phyloP scores from a whole-genome alignment of 2,113 vertebrate genomes.

The Sapajus apella region DNA sequence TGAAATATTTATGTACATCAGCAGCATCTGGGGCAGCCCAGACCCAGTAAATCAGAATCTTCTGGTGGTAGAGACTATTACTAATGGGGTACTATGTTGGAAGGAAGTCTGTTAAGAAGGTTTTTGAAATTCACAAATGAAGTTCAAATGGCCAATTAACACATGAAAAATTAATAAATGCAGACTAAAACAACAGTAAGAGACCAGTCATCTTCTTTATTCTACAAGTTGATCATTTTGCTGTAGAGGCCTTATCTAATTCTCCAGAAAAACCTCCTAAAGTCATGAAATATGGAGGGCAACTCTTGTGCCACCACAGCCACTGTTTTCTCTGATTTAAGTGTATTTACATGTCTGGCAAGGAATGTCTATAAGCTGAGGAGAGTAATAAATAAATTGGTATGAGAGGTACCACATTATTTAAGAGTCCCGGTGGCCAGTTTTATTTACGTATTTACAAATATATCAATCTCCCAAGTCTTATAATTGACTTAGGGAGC shows the following conservation, averaged over 20 bases:
- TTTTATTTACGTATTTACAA: conserved; percentile 26
- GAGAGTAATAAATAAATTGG: conserved; percentile 18
- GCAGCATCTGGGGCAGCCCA: background rate
- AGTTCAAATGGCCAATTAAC: background rate
- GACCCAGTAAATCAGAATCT: background rate
- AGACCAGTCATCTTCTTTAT: background rate
- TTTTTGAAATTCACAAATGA: background rate
- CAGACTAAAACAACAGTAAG: background rate
- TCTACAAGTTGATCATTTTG: background rate
- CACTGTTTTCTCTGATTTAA: background rate
- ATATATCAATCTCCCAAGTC: background rate
- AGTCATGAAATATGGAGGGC: background rate
- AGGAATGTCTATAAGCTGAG: background rate
- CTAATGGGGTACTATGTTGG: background rate
- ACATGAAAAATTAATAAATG: background rate
- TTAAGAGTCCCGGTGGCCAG: background rate
- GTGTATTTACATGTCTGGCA: background rate
- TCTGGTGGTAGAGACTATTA: background rate
- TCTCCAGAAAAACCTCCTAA: background rate
- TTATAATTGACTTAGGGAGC: background rate
- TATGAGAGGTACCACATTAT: background rate
- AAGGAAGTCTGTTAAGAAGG: background rate
- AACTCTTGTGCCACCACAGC: background rate
- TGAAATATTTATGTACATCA: background rate
- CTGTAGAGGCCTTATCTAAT: background rate